phyloP scores from a whole-genome alignment of 2,888 invertebrate species.

The Ormyrus pomaceus region DNA sequence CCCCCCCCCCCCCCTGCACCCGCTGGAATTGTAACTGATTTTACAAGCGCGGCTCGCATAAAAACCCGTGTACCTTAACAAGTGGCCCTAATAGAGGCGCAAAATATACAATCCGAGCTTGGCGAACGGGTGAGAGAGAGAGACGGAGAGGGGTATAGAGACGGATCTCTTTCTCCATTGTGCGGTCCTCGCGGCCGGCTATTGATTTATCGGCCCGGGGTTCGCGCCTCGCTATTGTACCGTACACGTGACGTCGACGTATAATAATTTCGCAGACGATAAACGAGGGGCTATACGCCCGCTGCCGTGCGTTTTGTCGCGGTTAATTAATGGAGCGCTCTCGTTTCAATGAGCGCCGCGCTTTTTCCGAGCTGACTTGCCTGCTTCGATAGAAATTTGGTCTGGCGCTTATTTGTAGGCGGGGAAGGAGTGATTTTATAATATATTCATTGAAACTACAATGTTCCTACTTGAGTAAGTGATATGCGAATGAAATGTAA shows the following conservation, averaged over 20 bases:
- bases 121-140: neutral
- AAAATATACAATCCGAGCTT: neutral
- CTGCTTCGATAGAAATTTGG: too few relatives aligned
- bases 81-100: slow-evolving; percentile 40
- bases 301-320: slow-evolving; percentile 45
- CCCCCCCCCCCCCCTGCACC: neutral
- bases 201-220: slow-evolving; percentile 52
- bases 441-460: too few relatives aligned
- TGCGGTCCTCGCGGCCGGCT: slow-evolving; percentile 15
- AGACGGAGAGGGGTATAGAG: too few relatives aligned
- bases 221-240: slow-evolving; percentile 43
- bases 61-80: slow-evolving; percentile 43
- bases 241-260: slow-evolving; percentile 55
- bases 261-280: slow-evolving; percentile 57
- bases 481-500: too few relatives aligned
- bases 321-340: slow-evolving; percentile 56
- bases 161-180: slow-evolving; percentile 5
- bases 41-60: slow-evolving; percentile 5
- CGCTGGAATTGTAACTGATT: slow-evolving; percentile 18
- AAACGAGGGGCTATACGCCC: slow-evolving; percentile 52
- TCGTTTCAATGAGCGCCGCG: slow-evolving; percentile 51
- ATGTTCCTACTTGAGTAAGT: too few relatives aligned
- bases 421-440: too few relatives aligned
- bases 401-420: too few relatives aligned
- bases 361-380: slow-evolving; percentile 6